A percentile compares a stretch with the other conserved stretches of the same genome.
Evolutionary conservation across 64 coral and sea anemone genomes (phyloP).

Genomic region (Pachyseris speciosa): DNA sequence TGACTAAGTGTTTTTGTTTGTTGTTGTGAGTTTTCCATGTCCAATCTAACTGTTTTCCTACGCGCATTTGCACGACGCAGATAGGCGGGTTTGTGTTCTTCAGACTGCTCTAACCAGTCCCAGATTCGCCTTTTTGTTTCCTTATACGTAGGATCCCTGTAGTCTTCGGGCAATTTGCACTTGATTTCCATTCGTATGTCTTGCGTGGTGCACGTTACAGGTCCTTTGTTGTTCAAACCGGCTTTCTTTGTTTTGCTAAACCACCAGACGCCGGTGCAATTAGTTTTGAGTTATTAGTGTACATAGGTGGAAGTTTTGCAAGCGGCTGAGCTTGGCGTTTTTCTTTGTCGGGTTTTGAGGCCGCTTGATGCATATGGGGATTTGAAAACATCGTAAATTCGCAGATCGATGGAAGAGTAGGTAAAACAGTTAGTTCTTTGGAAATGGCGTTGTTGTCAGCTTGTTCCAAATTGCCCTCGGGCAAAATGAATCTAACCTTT

Average conservation of each 20-base stretch:
- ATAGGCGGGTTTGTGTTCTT: conserved; percentile 32
- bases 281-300: neutral
- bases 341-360: neutral
- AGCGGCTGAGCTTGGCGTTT: neutral
- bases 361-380: neutral
- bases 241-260: neutral
- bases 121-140: conserved; percentile 69
- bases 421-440: neutral
- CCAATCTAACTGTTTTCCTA: neutral
- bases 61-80: conserved; percentile 3
- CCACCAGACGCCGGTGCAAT: neutral
- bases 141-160: conserved; percentile 32
- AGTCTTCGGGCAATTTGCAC: conserved; percentile 68
- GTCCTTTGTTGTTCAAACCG: neutral
- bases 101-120: conserved; percentile 57
- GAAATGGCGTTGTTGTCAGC: neutral
- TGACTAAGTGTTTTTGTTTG: neutral
- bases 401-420: conserved; percentile 31
- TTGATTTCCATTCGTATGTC: conserved; percentile 63
- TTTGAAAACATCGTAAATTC: conserved; percentile 39
- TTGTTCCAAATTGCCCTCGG: neutral
- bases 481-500: neutral
- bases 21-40: neutral
- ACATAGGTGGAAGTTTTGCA: conserved; percentile 27
- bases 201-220: conserved; percentile 12